Percentiles rank a stretch among this genome's conserved stretches.
Evolutionary conservation across 2,888 invertebrate species (phyloP).

Genomic region (Phengaris alcon): DNA sequence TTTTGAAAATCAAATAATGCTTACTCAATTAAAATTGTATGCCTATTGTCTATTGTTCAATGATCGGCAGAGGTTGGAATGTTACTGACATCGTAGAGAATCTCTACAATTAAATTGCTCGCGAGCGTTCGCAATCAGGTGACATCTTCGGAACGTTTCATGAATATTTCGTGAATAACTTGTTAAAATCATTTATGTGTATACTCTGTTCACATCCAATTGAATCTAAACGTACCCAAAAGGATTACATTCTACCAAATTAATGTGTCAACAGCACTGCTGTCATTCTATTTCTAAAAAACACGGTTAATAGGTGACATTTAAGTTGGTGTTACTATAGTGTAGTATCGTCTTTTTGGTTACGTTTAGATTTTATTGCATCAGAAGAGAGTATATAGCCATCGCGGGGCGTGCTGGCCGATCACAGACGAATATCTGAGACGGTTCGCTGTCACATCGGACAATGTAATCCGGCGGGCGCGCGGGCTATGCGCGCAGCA

Average conservation of each 20-base stretch:
- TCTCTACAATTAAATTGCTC: slow-evolving; percentile 4
- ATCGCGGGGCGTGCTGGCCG: not conserved
- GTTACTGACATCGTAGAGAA: not conserved
- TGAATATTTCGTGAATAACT: slow-evolving; percentile 1
- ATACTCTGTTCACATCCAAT: not conserved
- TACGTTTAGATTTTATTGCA: not conserved
- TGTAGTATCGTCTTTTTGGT: not conserved
- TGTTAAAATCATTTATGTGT: not conserved
- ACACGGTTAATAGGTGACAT: not conserved
- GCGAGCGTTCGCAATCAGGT: not conserved
- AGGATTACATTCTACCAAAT: not conserved
- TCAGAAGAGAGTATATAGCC: not conserved
- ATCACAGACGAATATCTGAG: not conserved
- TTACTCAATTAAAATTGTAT: not conserved
- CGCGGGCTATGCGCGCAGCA: slow-evolving; percentile 31
- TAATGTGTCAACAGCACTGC: too few relatives aligned
- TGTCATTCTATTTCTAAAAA: too few relatives aligned
- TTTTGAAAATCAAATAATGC: not conserved
- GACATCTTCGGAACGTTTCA: not conserved
- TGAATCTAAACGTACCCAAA: not conserved
- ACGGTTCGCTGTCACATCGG: not conserved
- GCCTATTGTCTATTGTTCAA: not conserved
- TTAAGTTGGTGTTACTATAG: not conserved
- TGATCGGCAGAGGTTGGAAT: not conserved
- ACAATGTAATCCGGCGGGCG: slow-evolving; percentile 20